These are phyloP conservation scores for Trichomalopsis sarcophagae DNA, from an alignment of 1,140 invertebrate species.

Conservation along the genomic window DNA sequence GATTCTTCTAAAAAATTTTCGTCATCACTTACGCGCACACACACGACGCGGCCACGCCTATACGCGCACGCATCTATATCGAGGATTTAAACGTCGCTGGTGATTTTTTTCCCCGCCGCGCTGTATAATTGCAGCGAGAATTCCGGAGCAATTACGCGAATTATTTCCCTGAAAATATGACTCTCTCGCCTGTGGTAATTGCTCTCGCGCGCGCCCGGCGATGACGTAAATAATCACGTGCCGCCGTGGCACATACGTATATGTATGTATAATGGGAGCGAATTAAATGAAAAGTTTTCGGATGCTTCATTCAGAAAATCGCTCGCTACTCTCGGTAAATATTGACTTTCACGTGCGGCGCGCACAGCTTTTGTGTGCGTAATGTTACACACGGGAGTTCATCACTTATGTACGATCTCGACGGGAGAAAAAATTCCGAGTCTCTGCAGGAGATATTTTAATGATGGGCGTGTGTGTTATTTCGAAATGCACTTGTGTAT, in stretches of 20 bases:
- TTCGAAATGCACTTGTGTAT: background rate
- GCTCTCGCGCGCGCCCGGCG: background rate
- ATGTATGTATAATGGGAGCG: too few species aligned
- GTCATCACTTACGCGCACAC: background rate
- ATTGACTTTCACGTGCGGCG: background rate
- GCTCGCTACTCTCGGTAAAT: background rate
- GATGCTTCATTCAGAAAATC: background rate
- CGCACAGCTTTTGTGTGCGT: background rate
- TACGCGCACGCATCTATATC: background rate
- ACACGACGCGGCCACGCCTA: background rate
- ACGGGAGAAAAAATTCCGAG: background rate
- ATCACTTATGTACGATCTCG: background rate
- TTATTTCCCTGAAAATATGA: constrained; percentile 30
- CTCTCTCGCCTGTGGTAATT: background rate
- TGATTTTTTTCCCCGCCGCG: background rate
- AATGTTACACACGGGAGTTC: background rate
- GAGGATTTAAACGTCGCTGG: background rate
- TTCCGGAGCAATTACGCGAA: constrained; percentile 22
- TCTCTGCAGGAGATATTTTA: background rate
- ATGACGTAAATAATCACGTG: constrained; percentile 17
- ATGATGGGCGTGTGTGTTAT: constrained; percentile 23
- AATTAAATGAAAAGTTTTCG: constrained; percentile 3
- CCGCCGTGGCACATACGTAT: background rate
- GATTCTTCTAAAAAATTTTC: background rate
- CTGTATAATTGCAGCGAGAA: background rate